Base-by-base conservation (phyloP, 2,797 vertebrate species). In the Acanthopagrus latus region DNA sequence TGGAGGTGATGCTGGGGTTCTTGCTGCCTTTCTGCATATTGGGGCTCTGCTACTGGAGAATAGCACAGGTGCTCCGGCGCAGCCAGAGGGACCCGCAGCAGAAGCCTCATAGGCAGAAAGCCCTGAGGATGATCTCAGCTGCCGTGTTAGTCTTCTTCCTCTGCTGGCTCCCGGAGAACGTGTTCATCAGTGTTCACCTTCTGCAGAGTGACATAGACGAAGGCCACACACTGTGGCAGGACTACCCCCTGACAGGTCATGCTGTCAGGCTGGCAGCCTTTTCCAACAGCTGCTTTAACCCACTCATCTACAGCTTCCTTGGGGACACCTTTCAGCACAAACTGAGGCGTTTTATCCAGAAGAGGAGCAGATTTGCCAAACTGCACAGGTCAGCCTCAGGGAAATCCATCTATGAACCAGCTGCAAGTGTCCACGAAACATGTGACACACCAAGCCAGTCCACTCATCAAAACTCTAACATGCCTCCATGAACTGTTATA, bases 221-320 rank as follows among this genome's bases (percentile, higher is more conserved):
- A 17, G 87, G 92, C 33, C 33, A 38, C 76, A 96, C 96, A 0
- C 94, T 97, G 81, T 95, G 96, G 80, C 96, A 97, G 0, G 94
- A 96, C 64, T 96, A 97, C 60, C 97, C 97, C 0, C 86, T 98
- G 68, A 96, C 93, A 0, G 96, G 96, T 47, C 97, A 98, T 0
- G 92, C 97, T 0, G 97, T 98, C 76, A 97, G 96, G 86, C 92
- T 98, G 0, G 97, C 97, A 0, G 97, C 97, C 4, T 98, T 98
- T 82, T 97, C 97, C 17, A 98, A 99, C 63, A 98, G 97, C 94
- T 98, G 97, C 76, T 90, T 98, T 63, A 98, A 98, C 90, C 97
- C 97, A 0, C 95, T 98, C 27, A 95, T 99, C 89, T 98, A 99
- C 84, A 96, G 97, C 84, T 97, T 98, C 83, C 94, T 98, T 0